Percentiles rank a stretch among this genome's conserved stretches.
phyloP scores from a whole-genome alignment of 2,797 vertebrate species.

The Brachyrhaphis roseni region DNA sequence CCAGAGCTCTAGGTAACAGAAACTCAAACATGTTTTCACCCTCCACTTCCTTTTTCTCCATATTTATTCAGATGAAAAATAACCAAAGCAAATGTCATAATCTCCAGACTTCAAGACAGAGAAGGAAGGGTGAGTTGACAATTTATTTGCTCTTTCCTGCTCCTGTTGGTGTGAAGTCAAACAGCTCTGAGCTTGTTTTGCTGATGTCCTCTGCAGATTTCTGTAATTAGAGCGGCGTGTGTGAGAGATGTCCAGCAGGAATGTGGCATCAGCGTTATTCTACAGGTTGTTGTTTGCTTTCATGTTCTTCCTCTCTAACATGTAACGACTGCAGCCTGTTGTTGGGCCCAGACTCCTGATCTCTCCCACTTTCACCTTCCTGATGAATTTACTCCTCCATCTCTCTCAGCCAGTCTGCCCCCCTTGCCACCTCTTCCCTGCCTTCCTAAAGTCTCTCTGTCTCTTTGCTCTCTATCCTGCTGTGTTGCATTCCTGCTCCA shows the following conservation, averaged over 20 bases:
- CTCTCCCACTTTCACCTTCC: conserved; percentile 58
- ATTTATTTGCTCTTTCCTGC: not conserved
- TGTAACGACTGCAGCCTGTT: conserved; percentile 51
- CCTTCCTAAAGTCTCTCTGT: conserved; percentile 69
- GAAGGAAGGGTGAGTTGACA: not conserved
- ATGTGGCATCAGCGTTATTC: conserved; percentile 62
- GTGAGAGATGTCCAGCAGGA: conserved; percentile 64
- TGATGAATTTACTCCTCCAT: conserved; percentile 41
- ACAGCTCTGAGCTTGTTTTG: conserved; percentile 28
- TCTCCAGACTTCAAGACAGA: not conserved
- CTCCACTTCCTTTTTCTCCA: not conserved
- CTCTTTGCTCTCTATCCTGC: conserved; percentile 78
- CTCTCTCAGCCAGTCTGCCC: conserved; percentile 55
- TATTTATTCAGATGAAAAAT: not conserved
- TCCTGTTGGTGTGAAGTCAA: conserved; percentile 22
- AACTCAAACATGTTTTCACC: not conserved
- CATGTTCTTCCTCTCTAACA: not conserved
- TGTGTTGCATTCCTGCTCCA: conserved; percentile 80
- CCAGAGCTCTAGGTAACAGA: not conserved
- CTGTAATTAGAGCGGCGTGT: conserved; percentile 22
- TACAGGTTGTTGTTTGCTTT: conserved; percentile 35
- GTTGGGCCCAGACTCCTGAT: conserved; percentile 64
- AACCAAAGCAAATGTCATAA: not conserved
- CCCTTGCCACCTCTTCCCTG: conserved; percentile 58
- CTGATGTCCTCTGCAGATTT: conserved; percentile 59